Percentiles rank a stretch among this genome's conserved stretches.
Conservation (phyloP, 2,888 invertebrate genomes). For the Eledona agricola region DNA sequence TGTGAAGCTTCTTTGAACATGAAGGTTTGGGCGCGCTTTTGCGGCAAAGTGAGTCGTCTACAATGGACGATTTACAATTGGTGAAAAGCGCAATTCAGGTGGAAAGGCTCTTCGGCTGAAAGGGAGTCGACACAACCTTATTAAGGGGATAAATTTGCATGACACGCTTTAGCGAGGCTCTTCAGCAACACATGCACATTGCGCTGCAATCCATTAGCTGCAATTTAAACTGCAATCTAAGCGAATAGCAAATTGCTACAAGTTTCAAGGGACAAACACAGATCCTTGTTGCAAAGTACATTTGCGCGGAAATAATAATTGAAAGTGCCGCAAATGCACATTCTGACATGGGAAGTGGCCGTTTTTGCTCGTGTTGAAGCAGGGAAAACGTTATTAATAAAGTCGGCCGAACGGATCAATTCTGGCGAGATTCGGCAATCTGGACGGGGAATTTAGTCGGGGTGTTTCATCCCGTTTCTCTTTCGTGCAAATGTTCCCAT, state of each 20-base stretch:
- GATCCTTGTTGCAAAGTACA: conserved; percentile 8
- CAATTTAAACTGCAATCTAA: conserved; percentile 50
- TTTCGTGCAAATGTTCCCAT: conserved; percentile 39
- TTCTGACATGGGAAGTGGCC: conserved; percentile 4
- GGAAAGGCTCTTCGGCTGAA: background rate
- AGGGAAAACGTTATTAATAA: conserved; percentile 25
- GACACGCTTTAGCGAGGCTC: conserved; percentile 33
- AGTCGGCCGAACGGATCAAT: conserved; percentile 32
- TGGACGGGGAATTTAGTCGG: conserved; percentile 20
- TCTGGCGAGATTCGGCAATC: conserved; percentile 18
- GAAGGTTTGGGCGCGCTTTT: too few species aligned
- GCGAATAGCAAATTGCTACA: conserved; percentile 47
- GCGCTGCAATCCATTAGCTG: conserved; percentile 48
- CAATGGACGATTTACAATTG: too few species aligned
- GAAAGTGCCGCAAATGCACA: conserved; percentile 23
- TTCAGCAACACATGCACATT: conserved; percentile 32
- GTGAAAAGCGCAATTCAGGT: too few species aligned
- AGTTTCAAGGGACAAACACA: conserved; percentile 42
- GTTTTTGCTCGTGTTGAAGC: conserved; percentile 10
- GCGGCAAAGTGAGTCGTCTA: too few species aligned
- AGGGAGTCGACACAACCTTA: conserved; percentile 30
- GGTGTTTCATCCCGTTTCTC: conserved; percentile 30
- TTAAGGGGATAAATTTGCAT: conserved; percentile 42
- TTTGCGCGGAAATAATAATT: conserved; percentile 26
- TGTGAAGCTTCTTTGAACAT: too few species aligned